phyloP scores from a whole-genome alignment of 2,888 invertebrate genomes.

The Synanthedon myopaeformis region DNA sequence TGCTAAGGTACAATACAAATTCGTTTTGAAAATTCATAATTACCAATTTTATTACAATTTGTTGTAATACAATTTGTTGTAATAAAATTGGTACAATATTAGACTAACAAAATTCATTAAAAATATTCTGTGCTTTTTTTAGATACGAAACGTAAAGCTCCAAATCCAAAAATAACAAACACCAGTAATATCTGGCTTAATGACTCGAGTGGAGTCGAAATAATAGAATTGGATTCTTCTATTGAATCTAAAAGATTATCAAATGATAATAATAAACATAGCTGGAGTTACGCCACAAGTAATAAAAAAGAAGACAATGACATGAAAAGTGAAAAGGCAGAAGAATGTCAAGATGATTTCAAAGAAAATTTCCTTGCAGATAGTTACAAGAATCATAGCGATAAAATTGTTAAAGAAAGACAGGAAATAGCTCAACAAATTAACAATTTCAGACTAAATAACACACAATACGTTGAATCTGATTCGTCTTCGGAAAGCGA shows the following conservation, averaged over 20 bases:
- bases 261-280: constrained; percentile 14
- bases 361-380: constrained; percentile 3
- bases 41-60: too few relatives aligned
- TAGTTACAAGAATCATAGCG: constrained; percentile 4
- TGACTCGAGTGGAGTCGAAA: constrained; percentile 25
- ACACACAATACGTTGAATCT: constrained; percentile 23
- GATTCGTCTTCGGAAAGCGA: constrained; percentile 30
- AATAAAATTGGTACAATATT: too few relatives aligned
- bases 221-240: constrained; percentile 39
- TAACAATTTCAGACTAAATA: constrained; percentile 36
- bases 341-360: constrained; percentile 1
- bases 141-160: not conserved
- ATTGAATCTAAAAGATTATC: constrained; percentile 17
- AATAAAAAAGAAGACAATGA: constrained; percentile 7
- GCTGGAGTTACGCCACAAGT: constrained; percentile 22
- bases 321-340: constrained; percentile 2
- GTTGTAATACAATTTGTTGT: too few relatives aligned
- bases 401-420: constrained; percentile 8
- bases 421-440: constrained; percentile 17
- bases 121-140: not conserved
- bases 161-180: constrained; percentile 18
- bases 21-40: too few relatives aligned
- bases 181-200: constrained; percentile 26
- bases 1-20: too few relatives aligned
- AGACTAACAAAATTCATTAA: too few relatives aligned